Percentiles rank a stretch among this genome's conserved stretches.
phyloP scores from a whole-genome alignment of 2,797 vertebrate species.

The Urosaurus nigricauda region DNA sequence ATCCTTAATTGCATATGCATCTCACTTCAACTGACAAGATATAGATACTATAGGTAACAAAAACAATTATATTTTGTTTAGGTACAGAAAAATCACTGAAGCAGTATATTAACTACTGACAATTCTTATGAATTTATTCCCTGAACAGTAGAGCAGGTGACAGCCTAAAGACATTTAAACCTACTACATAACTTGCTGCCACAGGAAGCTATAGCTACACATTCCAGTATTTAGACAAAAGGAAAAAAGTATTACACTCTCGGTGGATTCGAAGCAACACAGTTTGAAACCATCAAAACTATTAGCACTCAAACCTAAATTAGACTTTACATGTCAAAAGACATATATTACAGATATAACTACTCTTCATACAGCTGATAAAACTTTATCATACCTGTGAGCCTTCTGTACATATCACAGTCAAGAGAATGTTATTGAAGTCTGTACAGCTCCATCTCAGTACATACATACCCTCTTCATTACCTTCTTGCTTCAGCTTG shows the following conservation, averaged over 20 bases:
- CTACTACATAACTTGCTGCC: background rate
- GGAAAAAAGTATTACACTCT: background rate
- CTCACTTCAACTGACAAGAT: background rate
- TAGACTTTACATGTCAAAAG: background rate
- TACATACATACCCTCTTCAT: conserved; percentile 91
- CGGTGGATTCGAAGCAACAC: background rate
- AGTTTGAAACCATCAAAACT: background rate
- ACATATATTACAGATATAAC: background rate
- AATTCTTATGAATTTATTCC: background rate
- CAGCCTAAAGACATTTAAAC: background rate
- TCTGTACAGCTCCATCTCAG: conserved; percentile 96
- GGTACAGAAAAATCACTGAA: too few species aligned
- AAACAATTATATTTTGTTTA: too few species aligned
- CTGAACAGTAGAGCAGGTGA: background rate
- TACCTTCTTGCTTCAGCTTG: conserved; percentile 94
- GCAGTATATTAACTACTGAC: background rate
- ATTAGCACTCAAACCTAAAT: background rate
- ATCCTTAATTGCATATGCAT: background rate
- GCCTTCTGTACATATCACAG: conserved; percentile 89
- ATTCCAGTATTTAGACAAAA: background rate
- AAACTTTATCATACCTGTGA: conserved; percentile 81
- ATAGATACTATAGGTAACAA: background rate
- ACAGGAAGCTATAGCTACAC: background rate
- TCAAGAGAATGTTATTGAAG: conserved; percentile 95
- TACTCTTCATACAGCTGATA: background rate